Evolutionary conservation across 2,113 vertebrate genomes (phyloP).

Genomic region (Columba livia): DNA sequence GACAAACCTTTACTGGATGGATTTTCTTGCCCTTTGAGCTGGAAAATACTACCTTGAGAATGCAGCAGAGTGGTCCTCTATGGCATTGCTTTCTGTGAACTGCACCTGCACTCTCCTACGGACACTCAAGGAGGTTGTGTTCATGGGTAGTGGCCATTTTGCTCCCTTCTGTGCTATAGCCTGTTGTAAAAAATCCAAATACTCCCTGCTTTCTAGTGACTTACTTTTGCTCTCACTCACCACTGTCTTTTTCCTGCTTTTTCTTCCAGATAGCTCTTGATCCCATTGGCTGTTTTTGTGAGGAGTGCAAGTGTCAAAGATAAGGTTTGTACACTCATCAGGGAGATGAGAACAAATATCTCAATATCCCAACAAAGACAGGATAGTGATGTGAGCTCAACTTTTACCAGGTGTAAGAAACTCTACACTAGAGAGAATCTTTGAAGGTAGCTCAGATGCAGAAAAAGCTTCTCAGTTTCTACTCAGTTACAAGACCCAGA

Average conservation of each 20-base stretch:
- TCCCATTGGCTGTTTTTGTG: neutral
- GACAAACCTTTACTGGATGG: neutral
- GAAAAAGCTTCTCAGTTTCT: neutral
- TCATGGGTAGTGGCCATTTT: neutral
- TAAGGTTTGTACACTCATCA: neutral
- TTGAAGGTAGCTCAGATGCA: neutral
- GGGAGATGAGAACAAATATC: neutral
- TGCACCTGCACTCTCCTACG: neutral
- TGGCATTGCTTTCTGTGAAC: neutral
- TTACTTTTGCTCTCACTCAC: neutral
- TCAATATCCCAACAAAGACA: neutral
- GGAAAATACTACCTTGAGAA: neutral
- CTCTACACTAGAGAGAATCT: neutral
- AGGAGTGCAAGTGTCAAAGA: neutral
- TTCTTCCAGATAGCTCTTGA: neutral
- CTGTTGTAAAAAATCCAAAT: neutral
- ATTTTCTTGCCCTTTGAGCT: neutral
- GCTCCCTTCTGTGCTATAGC: neutral
- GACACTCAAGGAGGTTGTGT: neutral
- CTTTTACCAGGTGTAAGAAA: neutral
- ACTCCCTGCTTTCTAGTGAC: neutral
- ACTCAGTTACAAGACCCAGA: neutral
- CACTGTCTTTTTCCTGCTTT: neutral
- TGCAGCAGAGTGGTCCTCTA: neutral
- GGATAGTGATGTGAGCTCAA: neutral